phyloP scores from a whole-genome alignment of 2,888 invertebrate genomes.

The Laspeyria flexula region DNA sequence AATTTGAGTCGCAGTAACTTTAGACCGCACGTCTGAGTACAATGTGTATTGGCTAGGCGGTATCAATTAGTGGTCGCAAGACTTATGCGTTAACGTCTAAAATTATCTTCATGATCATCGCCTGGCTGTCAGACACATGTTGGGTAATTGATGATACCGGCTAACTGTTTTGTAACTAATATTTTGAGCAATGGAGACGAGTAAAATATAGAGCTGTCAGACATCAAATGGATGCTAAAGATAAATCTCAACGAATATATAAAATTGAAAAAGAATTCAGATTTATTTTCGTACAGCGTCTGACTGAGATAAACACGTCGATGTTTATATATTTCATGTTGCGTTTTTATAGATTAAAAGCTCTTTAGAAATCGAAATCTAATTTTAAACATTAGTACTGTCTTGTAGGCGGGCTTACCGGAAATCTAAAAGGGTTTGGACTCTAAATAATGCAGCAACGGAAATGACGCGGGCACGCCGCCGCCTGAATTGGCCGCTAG shows the following conservation, averaged over 20 bases:
- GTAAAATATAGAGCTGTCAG: not conserved
- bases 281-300: not conserved
- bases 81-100: slow-evolving; percentile 44
- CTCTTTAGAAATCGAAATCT: slow-evolving; percentile 12
- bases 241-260: slow-evolving; percentile 5
- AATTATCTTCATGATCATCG: slow-evolving; percentile 40
- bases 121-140: slow-evolving; percentile 35
- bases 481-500: slow-evolving; percentile 44
- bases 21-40: slow-evolving; percentile 13
- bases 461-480: slow-evolving; percentile 58
- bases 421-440: slow-evolving; percentile 57
- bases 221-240: not conserved
- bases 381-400: slow-evolving; percentile 10
- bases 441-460: slow-evolving; percentile 55
- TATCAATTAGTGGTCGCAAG: slow-evolving; percentile 38
- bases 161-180: slow-evolving; percentile 12
- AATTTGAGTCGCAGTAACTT: not conserved
- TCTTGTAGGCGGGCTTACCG: slow-evolving; percentile 41
- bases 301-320: not conserved
- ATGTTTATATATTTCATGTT: slow-evolving; percentile 4
- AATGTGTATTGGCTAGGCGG: slow-evolving; percentile 31
- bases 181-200: slow-evolving; percentile 10
- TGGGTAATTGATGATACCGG: slow-evolving; percentile 36
- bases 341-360: slow-evolving; percentile 5
- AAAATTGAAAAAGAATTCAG: not conserved